Conservation (phyloP, 1,140 invertebrate species). For the Drosophila sp. region DNA sequence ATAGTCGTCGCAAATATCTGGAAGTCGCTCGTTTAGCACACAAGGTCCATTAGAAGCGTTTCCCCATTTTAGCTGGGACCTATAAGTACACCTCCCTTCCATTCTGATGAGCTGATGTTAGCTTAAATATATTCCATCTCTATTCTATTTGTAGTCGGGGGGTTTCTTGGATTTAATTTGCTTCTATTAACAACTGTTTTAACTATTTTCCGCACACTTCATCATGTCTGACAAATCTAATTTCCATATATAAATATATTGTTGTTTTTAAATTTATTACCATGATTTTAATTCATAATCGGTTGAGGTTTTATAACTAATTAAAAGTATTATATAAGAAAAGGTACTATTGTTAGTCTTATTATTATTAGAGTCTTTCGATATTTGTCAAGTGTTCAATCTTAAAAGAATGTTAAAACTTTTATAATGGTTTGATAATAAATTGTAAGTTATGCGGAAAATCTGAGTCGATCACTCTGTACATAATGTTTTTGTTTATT, state of each 20-base stretch:
- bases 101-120: not conserved
- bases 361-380: too few species aligned
- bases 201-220: constrained; percentile 1
- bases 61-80: constrained; percentile 5
- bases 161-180: constrained; percentile 9
- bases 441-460: too few species aligned
- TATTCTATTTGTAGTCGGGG: constrained; percentile 18
- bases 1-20: constrained; percentile 31
- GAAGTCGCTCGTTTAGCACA: constrained; percentile 33
- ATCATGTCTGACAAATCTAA: not conserved
- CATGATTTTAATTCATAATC: too few species aligned
- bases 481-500: constrained; percentile 9
- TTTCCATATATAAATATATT: not conserved
- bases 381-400: too few species aligned
- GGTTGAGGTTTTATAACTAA: too few species aligned
- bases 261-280: not conserved
- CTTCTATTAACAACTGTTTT: constrained; percentile 23
- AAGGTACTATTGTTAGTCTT: too few species aligned
- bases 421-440: too few species aligned
- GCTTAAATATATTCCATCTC: constrained; percentile 10
- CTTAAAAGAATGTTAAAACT: too few species aligned
- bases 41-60: constrained; percentile 32
- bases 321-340: too few species aligned
- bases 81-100: constrained; percentile 5
- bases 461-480: not conserved